These are phyloP conservation scores for Schizothorax lantsangensis DNA, from an alignment of 2,797 vertebrate genomes.

Conservation along the genomic window DNA sequence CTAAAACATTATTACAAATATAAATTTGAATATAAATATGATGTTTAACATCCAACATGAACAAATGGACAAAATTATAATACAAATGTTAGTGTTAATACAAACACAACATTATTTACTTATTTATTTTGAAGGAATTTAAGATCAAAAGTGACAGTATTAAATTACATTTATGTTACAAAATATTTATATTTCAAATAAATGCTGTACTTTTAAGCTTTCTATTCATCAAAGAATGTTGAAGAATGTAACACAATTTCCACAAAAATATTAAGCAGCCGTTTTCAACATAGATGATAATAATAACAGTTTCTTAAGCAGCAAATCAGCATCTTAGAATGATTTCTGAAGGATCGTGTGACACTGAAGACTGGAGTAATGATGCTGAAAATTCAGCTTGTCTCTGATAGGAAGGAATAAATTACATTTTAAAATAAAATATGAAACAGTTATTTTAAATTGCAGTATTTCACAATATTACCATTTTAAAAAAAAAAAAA, in stretches of 20 bases:
- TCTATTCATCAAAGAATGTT: background rate
- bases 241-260: background rate
- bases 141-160: background rate
- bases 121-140: background rate
- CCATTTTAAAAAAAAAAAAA: background rate
- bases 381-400: background rate
- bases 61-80: background rate
- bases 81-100: too few species aligned
- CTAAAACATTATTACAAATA: background rate
- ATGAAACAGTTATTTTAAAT: background rate
- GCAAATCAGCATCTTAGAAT: background rate
- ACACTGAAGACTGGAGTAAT: background rate
- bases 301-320: background rate
- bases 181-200: background rate
- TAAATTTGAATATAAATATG: background rate
- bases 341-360: background rate
- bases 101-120: too few species aligned
- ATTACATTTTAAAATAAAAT: background rate
- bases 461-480: background rate
- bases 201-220: background rate
- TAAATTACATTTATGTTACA: too few species aligned
- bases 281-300: background rate
- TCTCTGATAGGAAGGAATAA: too few species aligned
- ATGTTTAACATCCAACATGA: background rate
- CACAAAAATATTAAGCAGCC: background rate